phyloP scores from a whole-genome alignment of 1,140 invertebrate genomes.

The Drosophila sturtevanti region DNA sequence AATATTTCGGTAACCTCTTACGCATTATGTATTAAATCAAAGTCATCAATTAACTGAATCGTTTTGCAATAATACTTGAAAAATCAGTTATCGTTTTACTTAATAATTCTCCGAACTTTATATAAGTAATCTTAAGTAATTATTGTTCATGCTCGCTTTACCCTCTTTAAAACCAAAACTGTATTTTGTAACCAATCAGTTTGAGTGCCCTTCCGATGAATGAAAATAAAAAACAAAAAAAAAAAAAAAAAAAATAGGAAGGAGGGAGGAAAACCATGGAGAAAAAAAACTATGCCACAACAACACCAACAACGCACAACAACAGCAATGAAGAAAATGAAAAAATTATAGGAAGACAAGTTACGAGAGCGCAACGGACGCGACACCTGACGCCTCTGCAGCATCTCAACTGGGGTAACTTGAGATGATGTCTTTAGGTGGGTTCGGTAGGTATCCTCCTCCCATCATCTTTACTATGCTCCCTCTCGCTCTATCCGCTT shows the following conservation, averaged over 20 bases:
- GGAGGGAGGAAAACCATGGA: not conserved
- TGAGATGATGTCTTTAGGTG: conserved; percentile 47
- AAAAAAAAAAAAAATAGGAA: conserved; percentile 1
- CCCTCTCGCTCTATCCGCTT: not conserved
- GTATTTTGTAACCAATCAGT: conserved; percentile 14
- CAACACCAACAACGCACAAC: conserved; percentile 7
- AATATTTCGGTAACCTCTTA: too few relatives aligned
- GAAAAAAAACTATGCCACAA: conserved; percentile 8
- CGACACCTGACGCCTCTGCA: conserved; percentile 23
- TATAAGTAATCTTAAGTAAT: not conserved
- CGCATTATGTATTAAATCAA: too few relatives aligned
- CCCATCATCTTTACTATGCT: not conserved
- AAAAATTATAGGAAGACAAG: conserved; percentile 20
- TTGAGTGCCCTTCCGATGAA: conserved; percentile 1
- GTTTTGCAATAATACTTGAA: not conserved
- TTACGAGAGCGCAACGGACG: conserved; percentile 5
- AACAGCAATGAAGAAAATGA: not conserved
- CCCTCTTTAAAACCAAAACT: conserved; percentile 1
- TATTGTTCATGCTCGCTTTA: not conserved
- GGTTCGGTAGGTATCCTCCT: conserved; percentile 16
- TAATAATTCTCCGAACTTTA: not conserved
- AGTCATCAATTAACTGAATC: not conserved
- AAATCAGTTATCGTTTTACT: not conserved
- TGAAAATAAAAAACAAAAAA: not conserved
- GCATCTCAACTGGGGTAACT: conserved; percentile 34